Evolutionary conservation across 2,113 vertebrate genomes (phyloP), one percentile per base, ranked within the genome.

Genomic region (Ascaphus truei): DNA sequence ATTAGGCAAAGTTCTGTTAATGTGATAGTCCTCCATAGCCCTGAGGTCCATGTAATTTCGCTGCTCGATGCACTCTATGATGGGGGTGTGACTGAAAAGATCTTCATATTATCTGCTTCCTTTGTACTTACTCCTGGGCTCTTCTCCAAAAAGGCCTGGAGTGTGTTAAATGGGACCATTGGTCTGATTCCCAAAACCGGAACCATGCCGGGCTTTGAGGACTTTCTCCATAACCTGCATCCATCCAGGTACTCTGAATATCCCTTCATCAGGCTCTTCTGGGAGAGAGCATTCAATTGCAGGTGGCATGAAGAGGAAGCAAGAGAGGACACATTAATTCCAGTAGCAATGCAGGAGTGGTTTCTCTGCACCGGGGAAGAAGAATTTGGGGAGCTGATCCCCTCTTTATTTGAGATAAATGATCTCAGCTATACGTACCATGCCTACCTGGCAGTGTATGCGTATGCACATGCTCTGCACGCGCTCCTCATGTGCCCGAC

Each of bases 111-210:
- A 26, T 68, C 65, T 7, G 65, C 65, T 48, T 68, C 65, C 13
- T 68, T 68, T 34, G 53, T 20, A 16, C 3, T 50, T 1, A 68
- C 41, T 1, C 65, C 53, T 13, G 41, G 53, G 1, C 29, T 58
- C 10, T 68, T 58, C 30, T 58, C 65, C n/a, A 68, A 31, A 23
- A 68, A 57, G n/a, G 39, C 64, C 2, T 68, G 64, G 64, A 47
- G 48, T 10, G 41, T 68, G 6, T 45, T 68, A 11, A 68, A 68
- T 27, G 65, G 65, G 12, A 58, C 52, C 0, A 36, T 68, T 36
- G 53, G 65, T 5, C 20, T 68, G 10, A 37, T 68, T 27, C 53
- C 65, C 2, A 36, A 27, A 4, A 59, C 65, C 18, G 65, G 53
- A 10, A 18, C 20, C 3, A 59, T 68, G 53, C 65, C 65, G 13